A percentile compares a stretch with the other conserved stretches of the same genome.
phyloP scores from a whole-genome alignment of 92 coral and sea anemone species.

The Muricea muricata region DNA sequence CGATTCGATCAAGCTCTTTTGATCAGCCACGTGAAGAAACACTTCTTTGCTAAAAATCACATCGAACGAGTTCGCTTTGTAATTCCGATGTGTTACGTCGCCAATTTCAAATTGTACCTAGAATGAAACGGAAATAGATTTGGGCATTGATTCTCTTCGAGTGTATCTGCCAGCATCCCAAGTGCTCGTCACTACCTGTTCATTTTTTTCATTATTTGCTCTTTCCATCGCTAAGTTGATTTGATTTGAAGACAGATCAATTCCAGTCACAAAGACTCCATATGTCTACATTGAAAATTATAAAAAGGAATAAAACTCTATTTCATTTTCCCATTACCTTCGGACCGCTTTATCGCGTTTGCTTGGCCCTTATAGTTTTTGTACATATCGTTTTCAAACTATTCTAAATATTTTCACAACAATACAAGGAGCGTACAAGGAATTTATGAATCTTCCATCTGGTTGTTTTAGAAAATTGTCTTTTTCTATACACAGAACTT shows the following conservation, averaged over 20 bases:
- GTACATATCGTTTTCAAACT: too few relatives aligned
- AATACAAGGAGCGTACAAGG: too few relatives aligned
- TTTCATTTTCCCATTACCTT: too few relatives aligned
- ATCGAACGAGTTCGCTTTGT: conserved; percentile 33
- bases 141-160: too few relatives aligned
- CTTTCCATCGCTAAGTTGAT: conserved; percentile 55
- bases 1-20: neutral
- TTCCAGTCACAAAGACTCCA: conserved; percentile 39
- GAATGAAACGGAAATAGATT: neutral
- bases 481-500: neutral
- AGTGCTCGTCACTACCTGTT: conserved; percentile 32
- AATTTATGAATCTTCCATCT: too few relatives aligned
- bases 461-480: too few relatives aligned
- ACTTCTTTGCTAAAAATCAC: conserved; percentile 46
- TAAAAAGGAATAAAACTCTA: too few relatives aligned
- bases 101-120: conserved; percentile 47
- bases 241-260: conserved; percentile 39
- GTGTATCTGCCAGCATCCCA: too few relatives aligned
- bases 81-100: conserved; percentile 32
- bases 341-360: too few relatives aligned
- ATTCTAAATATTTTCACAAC: too few relatives aligned
- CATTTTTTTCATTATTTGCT: conserved; percentile 38
- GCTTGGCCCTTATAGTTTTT: too few relatives aligned
- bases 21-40: conserved; percentile 29
- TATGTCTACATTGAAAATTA: conserved; percentile 4